Percentiles rank a stretch among this genome's conserved stretches.
Conservation (phyloP, 1,140 invertebrate species). For the Helicoverpa armigera region DNA sequence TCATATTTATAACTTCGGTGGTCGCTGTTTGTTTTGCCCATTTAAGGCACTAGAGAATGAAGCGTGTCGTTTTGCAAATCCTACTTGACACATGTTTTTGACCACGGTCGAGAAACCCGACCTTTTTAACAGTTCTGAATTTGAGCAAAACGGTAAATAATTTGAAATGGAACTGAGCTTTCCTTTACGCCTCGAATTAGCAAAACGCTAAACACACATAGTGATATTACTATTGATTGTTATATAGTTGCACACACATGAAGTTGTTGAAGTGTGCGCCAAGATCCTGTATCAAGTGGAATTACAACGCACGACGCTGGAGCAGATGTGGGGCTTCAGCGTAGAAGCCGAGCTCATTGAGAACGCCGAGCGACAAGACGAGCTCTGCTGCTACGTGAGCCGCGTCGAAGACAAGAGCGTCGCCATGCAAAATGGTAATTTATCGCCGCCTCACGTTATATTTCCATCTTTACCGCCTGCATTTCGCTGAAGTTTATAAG, state of each 20-base stretch:
- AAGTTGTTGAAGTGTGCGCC: slow-evolving; percentile 98
- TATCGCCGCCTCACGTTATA: slow-evolving; percentile 28
- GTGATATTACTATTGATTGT: not conserved
- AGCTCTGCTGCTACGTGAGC: slow-evolving; percentile 98
- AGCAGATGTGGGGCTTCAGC: slow-evolving; percentile 99
- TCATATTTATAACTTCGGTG: not conserved
- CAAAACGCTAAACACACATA: too few species aligned
- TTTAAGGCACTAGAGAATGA: not conserved
- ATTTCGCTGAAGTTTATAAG: slow-evolving; percentile 33
- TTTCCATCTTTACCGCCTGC: slow-evolving; percentile 19
- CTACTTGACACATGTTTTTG: slow-evolving; percentile 4
- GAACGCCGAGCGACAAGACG: slow-evolving; percentile 97
- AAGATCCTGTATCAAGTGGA: slow-evolving; percentile 99
- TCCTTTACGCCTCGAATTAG: too few species aligned
- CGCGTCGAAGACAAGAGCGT: slow-evolving; percentile 97
- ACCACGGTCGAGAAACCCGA: not conserved
- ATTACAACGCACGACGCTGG: slow-evolving; percentile 94
- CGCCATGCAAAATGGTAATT: slow-evolving; percentile 96
- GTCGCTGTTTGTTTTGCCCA: slow-evolving; percentile 6
- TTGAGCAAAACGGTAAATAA: not conserved
- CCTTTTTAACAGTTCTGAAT: not conserved
- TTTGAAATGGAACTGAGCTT: not conserved
- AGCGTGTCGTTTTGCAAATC: slow-evolving; percentile 1
- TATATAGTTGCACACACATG: slow-evolving; percentile 95
- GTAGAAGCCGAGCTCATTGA: slow-evolving; percentile 98